Evolutionary conservation across 2,888 invertebrate genomes (phyloP).

Genomic region (Drosophila monieri): DNA sequence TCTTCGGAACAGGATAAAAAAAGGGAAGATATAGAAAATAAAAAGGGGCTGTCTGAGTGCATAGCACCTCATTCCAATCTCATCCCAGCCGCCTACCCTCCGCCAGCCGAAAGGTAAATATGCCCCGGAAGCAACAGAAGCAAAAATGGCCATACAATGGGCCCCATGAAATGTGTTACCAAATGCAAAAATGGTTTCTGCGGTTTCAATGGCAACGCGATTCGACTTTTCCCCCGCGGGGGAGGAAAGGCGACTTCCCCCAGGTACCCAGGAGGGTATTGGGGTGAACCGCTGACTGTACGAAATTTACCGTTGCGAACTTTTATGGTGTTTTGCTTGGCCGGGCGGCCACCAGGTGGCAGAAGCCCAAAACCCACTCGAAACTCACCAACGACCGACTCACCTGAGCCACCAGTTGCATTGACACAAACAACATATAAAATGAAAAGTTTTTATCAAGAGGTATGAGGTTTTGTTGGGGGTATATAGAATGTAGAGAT

Average conservation of each 20-base stretch:
- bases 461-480: neutral
- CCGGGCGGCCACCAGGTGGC: slow-evolving; percentile 45
- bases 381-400: slow-evolving; percentile 4
- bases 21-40: slow-evolving; percentile 50
- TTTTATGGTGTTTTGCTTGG: slow-evolving; percentile 59
- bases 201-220: slow-evolving; percentile 74
- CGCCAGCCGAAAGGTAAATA: slow-evolving; percentile 70
- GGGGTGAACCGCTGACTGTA: slow-evolving; percentile 62
- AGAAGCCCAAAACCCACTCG: slow-evolving; percentile 12
- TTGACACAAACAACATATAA: slow-evolving; percentile 67
- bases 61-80: neutral
- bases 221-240: slow-evolving; percentile 7
- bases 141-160: slow-evolving; percentile 75
- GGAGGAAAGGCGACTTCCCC: slow-evolving; percentile 3
- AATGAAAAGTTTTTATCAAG: slow-evolving; percentile 57
- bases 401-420: slow-evolving; percentile 69
- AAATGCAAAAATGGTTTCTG: slow-evolving; percentile 79
- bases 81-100: slow-evolving; percentile 34
- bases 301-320: slow-evolving; percentile 71
- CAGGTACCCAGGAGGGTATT: neutral
- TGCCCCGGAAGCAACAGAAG: slow-evolving; percentile 44
- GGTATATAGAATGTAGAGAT: neutral
- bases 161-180: slow-evolving; percentile 77
- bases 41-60: slow-evolving; percentile 2
- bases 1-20: neutral